Base-by-base conservation (phyloP, 2,888 invertebrate genomes). In the Autographa pulchrina region DNA sequence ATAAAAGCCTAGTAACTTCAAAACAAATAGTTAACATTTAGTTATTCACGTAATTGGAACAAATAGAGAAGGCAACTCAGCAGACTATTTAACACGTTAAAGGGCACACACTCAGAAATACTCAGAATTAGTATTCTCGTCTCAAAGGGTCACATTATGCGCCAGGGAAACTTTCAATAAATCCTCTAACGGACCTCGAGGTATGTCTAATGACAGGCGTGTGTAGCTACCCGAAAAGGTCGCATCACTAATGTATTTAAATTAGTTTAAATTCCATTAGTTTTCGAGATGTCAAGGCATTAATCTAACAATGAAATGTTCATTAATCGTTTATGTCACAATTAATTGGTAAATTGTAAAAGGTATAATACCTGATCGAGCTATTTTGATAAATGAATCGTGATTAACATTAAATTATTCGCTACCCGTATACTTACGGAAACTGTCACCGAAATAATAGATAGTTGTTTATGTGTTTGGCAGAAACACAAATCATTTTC, bases 101-200 rank as follows among this genome's bases (percentile, higher is more conserved):
- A 77, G 69, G 67, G 64, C 59, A 56, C 54, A 56, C 4, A 25
- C 72, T 80, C 74, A 70, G 78, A 83, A 81, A 56, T 13, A 25
- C 72, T 80, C 74, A 70, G 78, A 83, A 81, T 85, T 77, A 75
- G 76, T 81, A 84, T 79, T 79, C 80, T 70, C 72, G 76, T 79
- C 77, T 71, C 67, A 80, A 83, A 82, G 80, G 77, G 82, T 80
- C 65, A 65, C 73, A 75, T 73, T 79, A 77, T 77, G 72, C 73
- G 75, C 35, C 60, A 72, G 74, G 62, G 84, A 85, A 86, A 85
- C 78, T 83, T 85, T 83, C 77, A 74, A 83, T 81, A 85, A 85
- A 83, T 85, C 80, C 82, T 80, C 74, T 70, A 69, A 75, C 67
- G 72, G 70, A 75, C 79, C 81, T 80, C 72, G 65, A 75, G 68